A percentile compares a stretch with the other conserved stretches of the same genome.
These are phyloP conservation scores for Dipodomys merriami DNA, from an alignment of 2,113 vertebrate species.

Conservation along the genomic window DNA sequence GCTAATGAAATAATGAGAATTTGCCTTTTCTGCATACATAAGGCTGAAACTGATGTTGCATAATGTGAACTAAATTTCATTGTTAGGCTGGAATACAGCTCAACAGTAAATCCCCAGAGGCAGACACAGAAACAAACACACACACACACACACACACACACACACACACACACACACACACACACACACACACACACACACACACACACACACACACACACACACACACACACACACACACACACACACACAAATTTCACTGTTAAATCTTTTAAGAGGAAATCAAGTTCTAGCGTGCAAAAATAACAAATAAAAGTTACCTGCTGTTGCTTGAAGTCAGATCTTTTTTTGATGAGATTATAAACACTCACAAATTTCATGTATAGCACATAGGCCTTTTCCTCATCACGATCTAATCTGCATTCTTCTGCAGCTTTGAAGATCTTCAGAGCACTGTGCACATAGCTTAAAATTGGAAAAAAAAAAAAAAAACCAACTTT, in stretches of 20 bases:
- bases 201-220: too few species aligned
- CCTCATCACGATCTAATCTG: constrained; percentile 96
- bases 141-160: too few species aligned
- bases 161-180: not conserved
- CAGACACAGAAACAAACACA: too few species aligned
- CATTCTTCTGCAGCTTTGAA: constrained; percentile 97
- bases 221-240: not conserved
- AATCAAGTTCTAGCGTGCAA: not conserved
- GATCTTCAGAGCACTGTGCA: constrained; percentile 96
- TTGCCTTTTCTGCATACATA: constrained; percentile 18
- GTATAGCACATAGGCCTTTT: constrained; percentile 97
- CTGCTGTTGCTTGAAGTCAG: constrained; percentile 96
- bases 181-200: not conserved
- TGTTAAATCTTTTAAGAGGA: constrained; percentile 20
- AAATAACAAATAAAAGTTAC: constrained; percentile 84
- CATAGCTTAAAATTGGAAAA: constrained; percentile 90
- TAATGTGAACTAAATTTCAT: constrained; percentile 9
- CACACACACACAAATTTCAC: not conserved
- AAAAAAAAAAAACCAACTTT: constrained; percentile 56
- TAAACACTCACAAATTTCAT: constrained; percentile 98
- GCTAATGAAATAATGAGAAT: constrained; percentile 41
- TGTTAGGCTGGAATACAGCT: not conserved
- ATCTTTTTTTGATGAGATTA: constrained; percentile 95
- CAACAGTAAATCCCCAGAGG: not conserved
- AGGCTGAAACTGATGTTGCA: constrained; percentile 24